Evolutionary conservation across 2,113 vertebrate species (phyloP).

Genomic region (Cephalopholis sonnerati): DNA sequence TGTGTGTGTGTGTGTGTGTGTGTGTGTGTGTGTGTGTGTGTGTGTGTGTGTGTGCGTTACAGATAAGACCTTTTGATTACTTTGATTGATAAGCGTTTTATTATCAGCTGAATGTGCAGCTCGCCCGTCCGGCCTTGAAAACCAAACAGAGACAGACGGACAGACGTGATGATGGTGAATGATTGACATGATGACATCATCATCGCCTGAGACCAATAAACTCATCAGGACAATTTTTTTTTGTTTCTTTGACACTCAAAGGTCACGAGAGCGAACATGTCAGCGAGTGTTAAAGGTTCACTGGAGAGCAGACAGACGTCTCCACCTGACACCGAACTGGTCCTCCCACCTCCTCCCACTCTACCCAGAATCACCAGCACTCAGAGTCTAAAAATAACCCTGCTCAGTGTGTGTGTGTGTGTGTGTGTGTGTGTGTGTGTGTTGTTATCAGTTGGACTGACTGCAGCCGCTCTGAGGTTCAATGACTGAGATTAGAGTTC

Average conservation of each 20-base stretch:
- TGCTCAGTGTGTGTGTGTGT: background rate
- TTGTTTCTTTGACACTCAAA: slow-evolving; percentile 16
- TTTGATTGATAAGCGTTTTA: slow-evolving; percentile 9
- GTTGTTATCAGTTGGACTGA: too few species aligned
- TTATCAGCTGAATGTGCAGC: slow-evolving; percentile 21
- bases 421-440: background rate
- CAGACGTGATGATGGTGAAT: slow-evolving; percentile 30
- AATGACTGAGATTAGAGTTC: too few species aligned
- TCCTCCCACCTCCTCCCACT: slow-evolving; percentile 36
- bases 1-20: slow-evolving; percentile 5
- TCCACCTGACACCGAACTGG: slow-evolving; percentile 12
- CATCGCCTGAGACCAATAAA: background rate
- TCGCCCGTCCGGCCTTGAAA: slow-evolving; percentile 5
- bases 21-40: background rate
- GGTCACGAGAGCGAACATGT: background rate
- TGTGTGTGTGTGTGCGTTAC: background rate
- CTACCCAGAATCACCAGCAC: too few species aligned
- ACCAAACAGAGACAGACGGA: background rate
- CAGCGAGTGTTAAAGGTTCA: too few species aligned
- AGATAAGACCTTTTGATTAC: background rate
- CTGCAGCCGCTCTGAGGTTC: too few species aligned
- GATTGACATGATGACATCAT: slow-evolving; percentile 61
- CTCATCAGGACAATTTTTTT: too few species aligned
- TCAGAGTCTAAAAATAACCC: slow-evolving; percentile 59
- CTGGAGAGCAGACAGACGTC: background rate